Evolutionary conservation across 2,888 invertebrate species (phyloP).

Genomic region (Encarsia formosa): DNA sequence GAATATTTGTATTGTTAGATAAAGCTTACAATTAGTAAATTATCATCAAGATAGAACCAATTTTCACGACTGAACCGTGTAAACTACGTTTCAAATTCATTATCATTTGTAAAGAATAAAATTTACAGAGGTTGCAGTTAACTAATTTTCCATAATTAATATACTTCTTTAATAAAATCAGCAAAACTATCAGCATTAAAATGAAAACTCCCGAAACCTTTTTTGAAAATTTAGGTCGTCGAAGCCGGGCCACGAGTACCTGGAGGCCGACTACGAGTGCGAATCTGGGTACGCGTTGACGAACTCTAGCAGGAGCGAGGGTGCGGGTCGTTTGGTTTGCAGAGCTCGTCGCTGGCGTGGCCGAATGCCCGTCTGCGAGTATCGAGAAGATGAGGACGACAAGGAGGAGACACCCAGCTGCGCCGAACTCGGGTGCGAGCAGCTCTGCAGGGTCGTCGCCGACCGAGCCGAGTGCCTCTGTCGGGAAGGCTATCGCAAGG

Average conservation of each 20-base stretch:
- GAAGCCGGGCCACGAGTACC: slow-evolving; percentile 45
- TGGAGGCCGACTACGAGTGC: slow-evolving; percentile 49
- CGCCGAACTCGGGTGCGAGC: slow-evolving; percentile 43
- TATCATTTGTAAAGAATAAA: no score
- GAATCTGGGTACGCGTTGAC: slow-evolving; percentile 38
- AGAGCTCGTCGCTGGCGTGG: slow-evolving; percentile 46
- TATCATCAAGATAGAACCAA: no score
- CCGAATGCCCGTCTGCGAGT: slow-evolving; percentile 42
- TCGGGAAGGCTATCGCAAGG: slow-evolving; percentile 43
- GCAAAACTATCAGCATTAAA: slow-evolving; percentile 6
- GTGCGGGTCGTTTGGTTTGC: slow-evolving; percentile 40
- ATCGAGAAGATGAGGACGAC: slow-evolving; percentile 35
- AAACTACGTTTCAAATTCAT: no score
- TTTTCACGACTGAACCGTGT: no score
- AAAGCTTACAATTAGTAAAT: no score
- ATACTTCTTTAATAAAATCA: no score
- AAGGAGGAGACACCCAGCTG: slow-evolving; percentile 30
- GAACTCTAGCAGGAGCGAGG: slow-evolving; percentile 29
- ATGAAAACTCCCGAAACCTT: not conserved
- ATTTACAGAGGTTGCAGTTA: no score
- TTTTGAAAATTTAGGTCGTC: no score
- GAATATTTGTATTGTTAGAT: no score
- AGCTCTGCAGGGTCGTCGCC: slow-evolving; percentile 44
- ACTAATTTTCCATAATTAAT: no score
- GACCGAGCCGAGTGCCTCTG: slow-evolving; percentile 43